Evolutionary conservation across 1,140 invertebrate species (phyloP).

Genomic region (Drosophila tsacasi): DNA sequence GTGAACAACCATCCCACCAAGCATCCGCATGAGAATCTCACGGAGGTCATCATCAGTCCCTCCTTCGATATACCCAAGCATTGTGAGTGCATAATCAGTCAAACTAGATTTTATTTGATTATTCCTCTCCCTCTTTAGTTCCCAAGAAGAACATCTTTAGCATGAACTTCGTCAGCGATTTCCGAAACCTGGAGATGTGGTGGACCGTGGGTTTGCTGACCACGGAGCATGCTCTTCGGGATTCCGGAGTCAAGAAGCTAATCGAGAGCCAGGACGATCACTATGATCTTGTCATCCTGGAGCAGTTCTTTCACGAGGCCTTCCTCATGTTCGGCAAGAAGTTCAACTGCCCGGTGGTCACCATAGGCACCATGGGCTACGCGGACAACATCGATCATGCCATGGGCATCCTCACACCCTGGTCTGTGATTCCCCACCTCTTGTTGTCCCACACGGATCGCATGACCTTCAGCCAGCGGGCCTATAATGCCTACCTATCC

Average conservation of each 20-base stretch:
- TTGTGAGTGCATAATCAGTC: constrained; percentile 56
- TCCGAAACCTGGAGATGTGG: constrained; percentile 74
- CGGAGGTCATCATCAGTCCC: constrained; percentile 86
- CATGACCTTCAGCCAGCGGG: constrained; percentile 75
- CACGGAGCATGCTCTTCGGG: constrained; percentile 86
- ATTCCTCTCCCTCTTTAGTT: constrained; percentile 37
- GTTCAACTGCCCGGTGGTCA: constrained; percentile 86
- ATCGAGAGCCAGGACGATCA: constrained; percentile 84
- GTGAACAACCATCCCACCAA: constrained; percentile 86
- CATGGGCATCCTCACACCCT: constrained; percentile 86
- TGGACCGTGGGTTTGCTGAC: constrained; percentile 85
- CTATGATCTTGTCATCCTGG: constrained; percentile 86
- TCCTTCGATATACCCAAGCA: constrained; percentile 86
- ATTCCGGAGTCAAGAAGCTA: constrained; percentile 85
- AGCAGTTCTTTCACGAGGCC: constrained; percentile 87
- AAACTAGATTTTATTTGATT: background rate
- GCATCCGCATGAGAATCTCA: constrained; percentile 85
- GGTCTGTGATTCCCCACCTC: constrained; percentile 86
- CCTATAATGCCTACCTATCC: constrained; percentile 76
- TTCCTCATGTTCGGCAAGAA: constrained; percentile 86
- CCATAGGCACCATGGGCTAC: constrained; percentile 86
- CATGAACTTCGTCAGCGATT: constrained; percentile 75
- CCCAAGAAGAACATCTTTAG: constrained; percentile 81
- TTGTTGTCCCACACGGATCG: constrained; percentile 84
- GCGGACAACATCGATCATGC: constrained; percentile 86